Percentiles rank a stretch among this genome's conserved stretches.
Evolutionary conservation across 2,113 vertebrate genomes (phyloP).

Genomic region (Paramisgurnus dabryanus): DNA sequence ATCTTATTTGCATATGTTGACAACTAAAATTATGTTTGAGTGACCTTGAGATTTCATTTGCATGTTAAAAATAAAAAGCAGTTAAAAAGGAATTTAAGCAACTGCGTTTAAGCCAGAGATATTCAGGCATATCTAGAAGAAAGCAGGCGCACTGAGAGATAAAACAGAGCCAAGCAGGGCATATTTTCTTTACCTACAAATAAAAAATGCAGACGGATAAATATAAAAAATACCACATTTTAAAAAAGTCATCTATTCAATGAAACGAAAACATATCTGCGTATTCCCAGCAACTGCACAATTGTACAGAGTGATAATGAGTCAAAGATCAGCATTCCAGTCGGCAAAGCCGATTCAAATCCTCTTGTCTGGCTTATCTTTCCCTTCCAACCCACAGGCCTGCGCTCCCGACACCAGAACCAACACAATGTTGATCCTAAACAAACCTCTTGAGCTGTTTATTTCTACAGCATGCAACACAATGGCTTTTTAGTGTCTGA

Average conservation of each 20-base stretch:
- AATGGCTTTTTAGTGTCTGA: neutral
- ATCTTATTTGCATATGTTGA: neutral
- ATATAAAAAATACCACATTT: neutral
- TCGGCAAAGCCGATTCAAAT: constrained; percentile 49
- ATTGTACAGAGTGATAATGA: constrained; percentile 28
- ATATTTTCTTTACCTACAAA: neutral
- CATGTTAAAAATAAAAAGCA: constrained; percentile 10
- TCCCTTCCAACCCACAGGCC: constrained; percentile 21
- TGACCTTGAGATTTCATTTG: constrained; percentile 7
- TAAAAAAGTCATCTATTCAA: neutral
- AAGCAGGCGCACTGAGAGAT: neutral
- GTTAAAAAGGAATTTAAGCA: neutral
- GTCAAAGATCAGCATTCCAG: constrained; percentile 53
- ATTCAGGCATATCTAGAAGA: neutral
- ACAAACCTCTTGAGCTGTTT: constrained; percentile 47
- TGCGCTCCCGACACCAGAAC: constrained; percentile 22
- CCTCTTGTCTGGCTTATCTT: constrained; percentile 50
- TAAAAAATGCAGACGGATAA: neutral
- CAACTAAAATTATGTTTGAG: neutral
- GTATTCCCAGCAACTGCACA: neutral
- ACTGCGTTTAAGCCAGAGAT: neutral
- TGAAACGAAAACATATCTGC: neutral
- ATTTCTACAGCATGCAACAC: constrained; percentile 27
- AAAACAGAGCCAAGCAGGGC: too few relatives aligned
- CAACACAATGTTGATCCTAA: constrained; percentile 28